A percentile compares a stretch with the other conserved stretches of the same genome.
Conservation (phyloP, 2,888 invertebrate genomes). For the Drosophila neutralis region DNA sequence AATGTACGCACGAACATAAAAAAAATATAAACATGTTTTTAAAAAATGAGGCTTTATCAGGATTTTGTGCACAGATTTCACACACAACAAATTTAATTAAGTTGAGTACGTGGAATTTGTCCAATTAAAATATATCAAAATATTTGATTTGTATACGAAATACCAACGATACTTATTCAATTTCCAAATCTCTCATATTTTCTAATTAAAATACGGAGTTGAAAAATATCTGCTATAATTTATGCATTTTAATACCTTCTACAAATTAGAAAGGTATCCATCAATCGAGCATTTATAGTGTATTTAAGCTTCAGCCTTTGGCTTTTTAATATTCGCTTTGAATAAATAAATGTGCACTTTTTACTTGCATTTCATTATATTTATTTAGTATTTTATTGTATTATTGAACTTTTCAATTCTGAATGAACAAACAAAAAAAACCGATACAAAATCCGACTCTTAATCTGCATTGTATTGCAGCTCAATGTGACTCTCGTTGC, state of each 20-base stretch:
- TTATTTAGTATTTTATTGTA: constrained; percentile 51
- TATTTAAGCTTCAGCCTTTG: constrained; percentile 21
- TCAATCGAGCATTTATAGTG: constrained; percentile 13
- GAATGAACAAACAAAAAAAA: constrained; percentile 20
- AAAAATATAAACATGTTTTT: not conserved
- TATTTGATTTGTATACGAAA: not conserved
- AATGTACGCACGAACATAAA: constrained; percentile 12
- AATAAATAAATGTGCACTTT: constrained; percentile 48
- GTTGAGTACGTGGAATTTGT: constrained; percentile 13
- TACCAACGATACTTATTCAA: not conserved
- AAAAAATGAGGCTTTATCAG: not conserved
- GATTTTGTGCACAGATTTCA: constrained; percentile 8
- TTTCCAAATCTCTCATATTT: not conserved
- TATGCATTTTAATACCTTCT: not conserved
- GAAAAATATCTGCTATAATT: not conserved
- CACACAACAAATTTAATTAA: constrained; percentile 14
- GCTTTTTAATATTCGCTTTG: constrained; percentile 34
- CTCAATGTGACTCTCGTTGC: constrained; percentile 49
- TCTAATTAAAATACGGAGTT: not conserved
- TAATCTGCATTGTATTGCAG: constrained; percentile 71
- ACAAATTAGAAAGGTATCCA: not conserved
- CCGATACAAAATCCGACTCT: constrained; percentile 44
- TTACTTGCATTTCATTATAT: constrained; percentile 46
- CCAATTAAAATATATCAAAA: constrained; percentile 10
- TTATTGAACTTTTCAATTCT: constrained; percentile 58